A percentile compares a stretch with the other conserved stretches of the same genome.
phyloP scores from a whole-genome alignment of 2,113 vertebrate genomes.

The Alexandromys fortis region DNA sequence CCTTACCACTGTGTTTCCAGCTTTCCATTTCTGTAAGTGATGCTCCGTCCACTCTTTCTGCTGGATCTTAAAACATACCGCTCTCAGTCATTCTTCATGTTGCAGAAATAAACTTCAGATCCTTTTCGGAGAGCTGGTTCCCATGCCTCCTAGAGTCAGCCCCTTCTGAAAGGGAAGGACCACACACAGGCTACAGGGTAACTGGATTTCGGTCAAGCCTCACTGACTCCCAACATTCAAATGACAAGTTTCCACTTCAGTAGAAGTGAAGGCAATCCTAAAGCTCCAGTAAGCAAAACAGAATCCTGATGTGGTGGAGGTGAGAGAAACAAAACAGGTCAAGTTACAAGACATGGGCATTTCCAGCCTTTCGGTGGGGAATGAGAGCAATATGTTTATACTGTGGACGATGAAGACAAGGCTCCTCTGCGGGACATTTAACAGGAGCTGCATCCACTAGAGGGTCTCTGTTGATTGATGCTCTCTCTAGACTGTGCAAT shows the following conservation, averaged over 20 bases:
- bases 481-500: slow-evolving; percentile 69
- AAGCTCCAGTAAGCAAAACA: background rate
- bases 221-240: background rate
- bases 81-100: background rate
- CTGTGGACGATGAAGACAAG: background rate
- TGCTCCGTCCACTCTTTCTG: background rate
- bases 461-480: background rate
- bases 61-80: background rate
- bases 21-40: background rate
- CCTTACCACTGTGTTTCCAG: background rate
- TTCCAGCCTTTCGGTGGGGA: background rate
- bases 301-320: background rate
- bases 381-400: background rate
- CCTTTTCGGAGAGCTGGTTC: background rate
- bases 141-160: background rate
- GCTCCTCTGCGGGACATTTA: background rate
- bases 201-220: background rate
- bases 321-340: background rate
- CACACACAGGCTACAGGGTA: background rate
- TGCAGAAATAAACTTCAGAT: slow-evolving; percentile 43
- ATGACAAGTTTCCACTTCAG: background rate
- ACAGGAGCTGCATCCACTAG: background rate
- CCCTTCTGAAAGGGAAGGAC: background rate
- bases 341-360: background rate
- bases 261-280: background rate